Evolutionary conservation across 2,888 invertebrate species (phyloP).

Genomic region (Eugnorisma glareosa): DNA sequence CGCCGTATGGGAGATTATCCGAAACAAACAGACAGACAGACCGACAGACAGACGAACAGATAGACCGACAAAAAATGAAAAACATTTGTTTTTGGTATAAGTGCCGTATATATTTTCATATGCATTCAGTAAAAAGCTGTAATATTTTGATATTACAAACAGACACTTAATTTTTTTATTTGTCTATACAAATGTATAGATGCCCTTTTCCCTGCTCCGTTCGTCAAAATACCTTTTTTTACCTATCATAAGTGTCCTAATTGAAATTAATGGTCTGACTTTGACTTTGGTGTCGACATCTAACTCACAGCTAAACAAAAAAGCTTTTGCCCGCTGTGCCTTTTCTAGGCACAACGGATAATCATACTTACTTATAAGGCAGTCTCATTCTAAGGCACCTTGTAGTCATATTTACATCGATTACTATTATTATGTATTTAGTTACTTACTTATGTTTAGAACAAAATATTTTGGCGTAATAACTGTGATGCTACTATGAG

Average conservation of each 20-base stretch:
- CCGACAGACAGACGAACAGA: no score
- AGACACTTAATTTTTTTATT: no score
- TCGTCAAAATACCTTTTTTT: neutral
- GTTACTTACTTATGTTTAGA: neutral
- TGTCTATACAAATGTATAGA: no score
- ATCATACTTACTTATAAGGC: neutral
- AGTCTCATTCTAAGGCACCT: neutral
- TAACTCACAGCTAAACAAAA: neutral
- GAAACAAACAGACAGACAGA: no score
- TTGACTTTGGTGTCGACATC: neutral
- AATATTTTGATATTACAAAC: no score
- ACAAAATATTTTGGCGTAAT: conserved; percentile 3
- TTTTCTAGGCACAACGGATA: neutral
- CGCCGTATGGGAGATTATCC: no score
- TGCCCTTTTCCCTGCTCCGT: neutral
- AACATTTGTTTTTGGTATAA: no score
- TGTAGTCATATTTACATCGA: neutral
- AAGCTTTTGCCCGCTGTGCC: neutral
- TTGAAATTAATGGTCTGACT: neutral
- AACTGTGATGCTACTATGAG: neutral
- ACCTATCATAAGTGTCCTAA: neutral
- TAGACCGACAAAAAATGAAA: no score
- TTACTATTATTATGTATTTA: neutral
- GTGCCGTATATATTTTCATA: no score
- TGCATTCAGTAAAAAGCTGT: no score